Evolutionary conservation across 2,113 vertebrate species (phyloP).

Genomic region (Peucedramus taeniatus): DNA sequence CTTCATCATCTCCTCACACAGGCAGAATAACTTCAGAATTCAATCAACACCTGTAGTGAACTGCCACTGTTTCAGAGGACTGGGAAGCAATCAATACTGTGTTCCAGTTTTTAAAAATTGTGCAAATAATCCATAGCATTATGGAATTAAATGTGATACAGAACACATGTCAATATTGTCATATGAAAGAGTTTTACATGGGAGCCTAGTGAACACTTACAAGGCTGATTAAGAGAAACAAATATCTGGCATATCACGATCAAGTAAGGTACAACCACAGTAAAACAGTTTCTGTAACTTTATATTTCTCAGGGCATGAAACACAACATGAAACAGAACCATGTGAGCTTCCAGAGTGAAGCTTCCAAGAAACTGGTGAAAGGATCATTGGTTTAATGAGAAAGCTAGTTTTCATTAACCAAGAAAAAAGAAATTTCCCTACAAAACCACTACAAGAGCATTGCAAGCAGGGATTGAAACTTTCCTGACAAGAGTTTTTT

Average conservation of each 20-base stretch:
- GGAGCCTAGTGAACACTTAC: background rate
- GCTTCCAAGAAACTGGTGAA: background rate
- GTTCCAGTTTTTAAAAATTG: background rate
- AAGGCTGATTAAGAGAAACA: background rate
- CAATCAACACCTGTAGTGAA: background rate
- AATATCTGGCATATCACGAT: background rate
- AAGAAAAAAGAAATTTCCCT: background rate
- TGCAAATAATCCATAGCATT: background rate
- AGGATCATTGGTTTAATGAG: background rate
- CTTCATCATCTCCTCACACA: background rate
- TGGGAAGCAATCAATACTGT: background rate
- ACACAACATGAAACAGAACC: background rate
- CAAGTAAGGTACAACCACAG: background rate
- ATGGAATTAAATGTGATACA: background rate
- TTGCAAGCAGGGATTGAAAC: background rate
- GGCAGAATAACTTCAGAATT: background rate
- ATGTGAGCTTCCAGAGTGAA: background rate
- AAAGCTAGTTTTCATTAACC: background rate
- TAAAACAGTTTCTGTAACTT: background rate
- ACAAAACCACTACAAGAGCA: background rate
- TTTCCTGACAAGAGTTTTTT: background rate
- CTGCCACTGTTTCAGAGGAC: background rate
- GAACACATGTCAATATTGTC: accelerated
- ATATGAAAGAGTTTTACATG: background rate
- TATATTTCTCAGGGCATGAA: background rate